Evolutionary conservation across 2,113 vertebrate genomes (phyloP).

Genomic region (Merops nubicus): DNA sequence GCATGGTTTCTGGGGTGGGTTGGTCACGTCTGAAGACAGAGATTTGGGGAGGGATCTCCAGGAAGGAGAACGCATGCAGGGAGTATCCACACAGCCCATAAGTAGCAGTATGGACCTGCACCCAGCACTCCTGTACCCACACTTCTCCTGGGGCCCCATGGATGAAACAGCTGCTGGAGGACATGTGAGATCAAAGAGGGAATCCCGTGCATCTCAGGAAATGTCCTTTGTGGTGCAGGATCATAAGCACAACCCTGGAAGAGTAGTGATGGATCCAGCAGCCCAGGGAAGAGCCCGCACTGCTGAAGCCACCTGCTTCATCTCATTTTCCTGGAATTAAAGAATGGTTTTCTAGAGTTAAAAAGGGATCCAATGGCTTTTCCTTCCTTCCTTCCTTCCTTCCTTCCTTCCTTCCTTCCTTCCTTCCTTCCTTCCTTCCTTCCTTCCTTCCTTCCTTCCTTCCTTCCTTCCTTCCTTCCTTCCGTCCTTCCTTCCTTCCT

Average conservation of each 20-base stretch:
- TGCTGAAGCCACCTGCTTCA: not conserved
- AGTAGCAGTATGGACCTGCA: not conserved
- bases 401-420: too few relatives aligned
- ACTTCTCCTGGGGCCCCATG: accelerated
- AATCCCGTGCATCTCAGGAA: not conserved
- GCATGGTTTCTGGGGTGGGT: not conserved
- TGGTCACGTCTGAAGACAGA: not conserved
- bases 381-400: too few relatives aligned
- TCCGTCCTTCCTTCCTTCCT: too few relatives aligned
- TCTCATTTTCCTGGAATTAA: not conserved
- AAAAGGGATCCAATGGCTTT: not conserved
- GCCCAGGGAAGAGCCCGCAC: not conserved
- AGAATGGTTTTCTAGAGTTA: not conserved
- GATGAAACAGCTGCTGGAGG: not conserved
- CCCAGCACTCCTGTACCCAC: accelerated
- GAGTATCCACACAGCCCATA: not conserved
- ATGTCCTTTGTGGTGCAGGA: accelerated
- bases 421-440: too few relatives aligned
- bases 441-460: too few relatives aligned
- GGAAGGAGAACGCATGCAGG: not conserved
- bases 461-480: too few relatives aligned
- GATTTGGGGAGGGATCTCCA: not conserved
- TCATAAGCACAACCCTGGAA: not conserved
- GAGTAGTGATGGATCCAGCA: not conserved
- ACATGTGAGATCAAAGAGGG: not conserved